Evolutionary conservation across 1,140 invertebrate species (phyloP).

Genomic region (Ganaspis sp.): DNA sequence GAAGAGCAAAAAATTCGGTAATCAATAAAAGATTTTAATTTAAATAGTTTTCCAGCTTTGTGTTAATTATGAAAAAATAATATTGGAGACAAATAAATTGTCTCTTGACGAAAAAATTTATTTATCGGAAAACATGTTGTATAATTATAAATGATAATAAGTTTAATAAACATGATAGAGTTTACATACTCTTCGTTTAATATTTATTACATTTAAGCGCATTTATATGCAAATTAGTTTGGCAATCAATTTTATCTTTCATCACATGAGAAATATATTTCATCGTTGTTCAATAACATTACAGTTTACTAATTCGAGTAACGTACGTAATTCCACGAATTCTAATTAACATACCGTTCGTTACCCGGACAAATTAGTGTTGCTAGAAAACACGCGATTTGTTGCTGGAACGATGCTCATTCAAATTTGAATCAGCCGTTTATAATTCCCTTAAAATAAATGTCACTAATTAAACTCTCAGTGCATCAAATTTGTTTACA

Average conservation of each 20-base stretch:
- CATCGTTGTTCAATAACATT: constrained; percentile 2
- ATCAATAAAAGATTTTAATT: too few relatives aligned
- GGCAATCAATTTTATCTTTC: neutral
- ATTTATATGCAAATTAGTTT: neutral
- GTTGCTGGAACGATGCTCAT: neutral
- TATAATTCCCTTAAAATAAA: neutral
- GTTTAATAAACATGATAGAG: neutral
- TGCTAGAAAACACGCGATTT: neutral
- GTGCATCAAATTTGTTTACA: too few relatives aligned
- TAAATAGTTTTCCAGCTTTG: too few relatives aligned
- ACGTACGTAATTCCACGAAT: neutral
- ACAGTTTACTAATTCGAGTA: neutral
- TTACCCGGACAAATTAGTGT: neutral
- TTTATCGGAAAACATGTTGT: too few relatives aligned
- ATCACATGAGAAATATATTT: neutral
- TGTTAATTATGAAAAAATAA: too few relatives aligned
- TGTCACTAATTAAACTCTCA: neutral
- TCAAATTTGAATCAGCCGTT: neutral
- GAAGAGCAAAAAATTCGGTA: too few relatives aligned
- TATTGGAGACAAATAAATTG: too few relatives aligned
- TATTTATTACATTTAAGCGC: neutral
- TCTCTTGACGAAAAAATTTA: too few relatives aligned
- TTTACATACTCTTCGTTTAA: neutral
- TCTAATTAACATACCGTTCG: constrained; percentile 5
- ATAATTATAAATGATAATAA: neutral